Evolutionary conservation across 1,140 invertebrate genomes (phyloP), one percentile per base, ranked within the genome.

Genomic region (Macrosteles quadrilineatus): DNA sequence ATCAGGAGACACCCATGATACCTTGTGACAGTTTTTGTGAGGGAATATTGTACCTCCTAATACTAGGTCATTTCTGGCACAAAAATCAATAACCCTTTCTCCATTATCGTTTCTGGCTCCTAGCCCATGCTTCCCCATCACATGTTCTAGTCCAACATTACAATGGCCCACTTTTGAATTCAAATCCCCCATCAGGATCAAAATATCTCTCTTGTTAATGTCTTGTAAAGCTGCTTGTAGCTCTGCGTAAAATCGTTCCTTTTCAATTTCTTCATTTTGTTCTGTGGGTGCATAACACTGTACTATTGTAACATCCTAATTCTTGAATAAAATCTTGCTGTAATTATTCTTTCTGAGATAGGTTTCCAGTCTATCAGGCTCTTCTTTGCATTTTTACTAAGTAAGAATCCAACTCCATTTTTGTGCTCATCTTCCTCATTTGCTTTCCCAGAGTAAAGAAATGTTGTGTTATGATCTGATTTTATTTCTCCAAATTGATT

Each of bases 101-200:
- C 70, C 70, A 36, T 71, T 71, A 40, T 68, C 70, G 36, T 71
- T 71, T 27, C 11, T 67, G 17, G 6, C 11, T 12, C 70, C 70
- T 2, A 68, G 6, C 17, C 64, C 47, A 68, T 71, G 64, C n/a
- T 32, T 55, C n/a, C 64, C 66, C 70, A 69, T 59, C n/a, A 69
- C 31, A 30, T 29, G 14, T 29, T 57, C 67, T 27, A 29, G 14
- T 1, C 53, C 67, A 30, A 27, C n/a, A 25, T 69, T 69, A 11
- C 36, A 50, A 14, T 30, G 31, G 4, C 67, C 67, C 9, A 59
- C 53, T 32, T 69, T 69, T 9, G 67, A 50, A 69, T 71, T 67
- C 11, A 71, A 40, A 29, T 71, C 70, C 9, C 70, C 70, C 50
- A 67, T 57, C 14, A 71, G n/a, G 25, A 71, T 68, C 17, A 53